Base-by-base conservation (phyloP, 2,113 vertebrate species). In the Reinhardtius hippoglossoides region DNA sequence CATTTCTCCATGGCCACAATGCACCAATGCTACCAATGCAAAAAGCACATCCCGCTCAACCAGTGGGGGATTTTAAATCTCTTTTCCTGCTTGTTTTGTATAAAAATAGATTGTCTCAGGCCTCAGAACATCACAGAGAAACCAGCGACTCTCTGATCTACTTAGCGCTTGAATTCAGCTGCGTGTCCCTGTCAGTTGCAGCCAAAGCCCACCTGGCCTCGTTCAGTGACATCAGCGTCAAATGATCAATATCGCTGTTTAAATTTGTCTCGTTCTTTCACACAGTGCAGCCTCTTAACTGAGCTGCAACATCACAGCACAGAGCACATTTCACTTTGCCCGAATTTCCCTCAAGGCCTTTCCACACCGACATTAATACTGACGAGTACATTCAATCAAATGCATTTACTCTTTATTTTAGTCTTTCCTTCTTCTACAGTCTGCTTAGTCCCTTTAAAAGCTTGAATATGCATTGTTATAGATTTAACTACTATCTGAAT, bases 91-190 rank as follows among this genome's bases (percentile, higher is more conserved):
- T 86, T 27, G 14, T 78, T 84, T 74, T 18, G 73, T 78, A 9
- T 76, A 86, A 84, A 87, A 86, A 88, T 83, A 84, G 82, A 81
- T 46, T 54, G 27, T 80, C 60, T 78, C 42, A 42, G 18, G 66
- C 48, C 84, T 78, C 54, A 70, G 46, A 54, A 62, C 56, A 46
- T 26, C 44, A 61, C 12, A 44, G 9, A 70, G 77, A 42, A 65
- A 61, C 55, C 0, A 44, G n/a, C 3, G 1, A 56, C 0, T 3
- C 35, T 64, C 48, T 80, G 74, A 77, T 81, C 46, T 86, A 16
- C 78, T 71, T 27, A 67, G 44, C 0, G 12, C 64, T 61, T 67
- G 46, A 35, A 63, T 76, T 82, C 65, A 27, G 16, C 48, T 21
- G 2, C 42, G 52, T 20, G 15, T 71, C 23, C 26, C 59, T 75